Conservation (phyloP, 2,888 invertebrate genomes). For the Dryobotodes eremita region DNA sequence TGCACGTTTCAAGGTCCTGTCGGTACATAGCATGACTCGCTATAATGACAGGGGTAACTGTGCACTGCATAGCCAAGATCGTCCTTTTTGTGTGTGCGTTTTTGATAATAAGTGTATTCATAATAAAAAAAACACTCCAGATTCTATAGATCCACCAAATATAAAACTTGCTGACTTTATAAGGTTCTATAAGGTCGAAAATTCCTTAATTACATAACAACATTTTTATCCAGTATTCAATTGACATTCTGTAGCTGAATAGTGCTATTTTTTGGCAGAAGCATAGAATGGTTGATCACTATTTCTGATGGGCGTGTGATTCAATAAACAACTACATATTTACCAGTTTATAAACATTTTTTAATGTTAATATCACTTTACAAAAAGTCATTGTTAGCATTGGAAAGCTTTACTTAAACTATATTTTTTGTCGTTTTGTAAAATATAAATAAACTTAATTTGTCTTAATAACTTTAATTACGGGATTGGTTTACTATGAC, state of each 20-base stretch:
- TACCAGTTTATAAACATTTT: conserved; percentile 33
- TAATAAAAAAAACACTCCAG: neutral
- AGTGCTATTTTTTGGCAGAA: neutral
- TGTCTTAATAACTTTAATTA: neutral
- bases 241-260: neutral
- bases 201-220: too few species aligned
- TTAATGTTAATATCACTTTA: conserved; percentile 18
- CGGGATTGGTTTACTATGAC: neutral
- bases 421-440: neutral
- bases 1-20: conserved; percentile 84
- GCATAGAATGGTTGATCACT: neutral
- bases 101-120: conserved; percentile 44
- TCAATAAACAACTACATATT: conserved; percentile 1
- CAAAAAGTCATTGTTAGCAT: conserved; percentile 27
- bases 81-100: conserved; percentile 77
- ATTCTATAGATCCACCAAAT: neutral
- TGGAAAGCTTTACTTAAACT: conserved; percentile 1
- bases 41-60: conserved; percentile 78
- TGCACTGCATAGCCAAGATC: conserved; percentile 70
- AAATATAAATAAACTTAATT: conserved; percentile 31
- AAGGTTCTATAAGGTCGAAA: too few species aligned
- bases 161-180: too few species aligned
- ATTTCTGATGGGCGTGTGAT: conserved; percentile 4
- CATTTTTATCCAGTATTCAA: too few species aligned
- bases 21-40: conserved; percentile 84